Evolutionary conservation across 2,888 invertebrate species (phyloP).

Genomic region (Allygus modestus): DNA sequence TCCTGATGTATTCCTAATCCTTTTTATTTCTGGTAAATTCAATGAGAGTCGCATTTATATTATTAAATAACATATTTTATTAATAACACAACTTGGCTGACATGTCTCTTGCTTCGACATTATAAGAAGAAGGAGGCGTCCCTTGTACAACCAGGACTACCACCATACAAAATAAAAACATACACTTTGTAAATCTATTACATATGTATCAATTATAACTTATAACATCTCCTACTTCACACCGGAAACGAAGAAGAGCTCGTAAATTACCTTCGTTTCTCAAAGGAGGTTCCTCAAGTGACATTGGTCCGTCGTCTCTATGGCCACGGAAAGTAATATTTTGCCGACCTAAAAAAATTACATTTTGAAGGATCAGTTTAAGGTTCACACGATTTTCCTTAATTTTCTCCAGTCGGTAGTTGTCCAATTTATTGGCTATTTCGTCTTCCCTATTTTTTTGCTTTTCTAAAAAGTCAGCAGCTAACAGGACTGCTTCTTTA

Average conservation of each 20-base stretch:
- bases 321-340: constrained; percentile 11
- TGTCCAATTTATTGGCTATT: constrained; percentile 12
- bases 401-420: not conserved
- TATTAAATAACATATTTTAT: no score
- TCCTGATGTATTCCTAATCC: no score
- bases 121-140: no score
- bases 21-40: no score
- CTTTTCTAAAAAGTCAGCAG: constrained; percentile 10
- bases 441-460: not conserved
- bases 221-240: no score
- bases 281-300: not conserved
- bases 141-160: no score
- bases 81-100: no score
- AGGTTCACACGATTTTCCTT: not conserved
- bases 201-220: no score
- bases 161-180: no score
- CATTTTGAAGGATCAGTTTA: not conserved
- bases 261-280: not conserved
- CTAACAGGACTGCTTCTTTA: constrained; percentile 30
- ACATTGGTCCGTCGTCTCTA: not conserved
- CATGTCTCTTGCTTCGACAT: no score
- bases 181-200: no score
- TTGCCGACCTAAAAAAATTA: constrained; percentile 7
- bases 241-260: not conserved
- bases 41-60: no score